phyloP scores from a whole-genome alignment of 2,888 invertebrate species.

The Bembecia ichneumoniformis region DNA sequence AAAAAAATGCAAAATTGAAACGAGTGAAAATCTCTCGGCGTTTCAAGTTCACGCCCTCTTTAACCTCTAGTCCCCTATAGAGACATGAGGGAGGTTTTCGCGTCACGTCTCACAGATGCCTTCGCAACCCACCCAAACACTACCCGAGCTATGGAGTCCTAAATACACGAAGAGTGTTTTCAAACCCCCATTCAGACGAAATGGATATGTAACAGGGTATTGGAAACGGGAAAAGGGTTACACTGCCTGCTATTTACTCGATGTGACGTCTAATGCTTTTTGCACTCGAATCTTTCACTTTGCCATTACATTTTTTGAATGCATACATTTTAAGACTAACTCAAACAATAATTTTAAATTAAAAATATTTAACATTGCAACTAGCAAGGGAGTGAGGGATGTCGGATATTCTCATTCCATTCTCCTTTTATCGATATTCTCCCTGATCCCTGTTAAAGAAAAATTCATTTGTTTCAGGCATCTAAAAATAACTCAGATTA shows the following conservation, averaged over 20 bases:
- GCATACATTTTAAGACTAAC: too few species aligned
- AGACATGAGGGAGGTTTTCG: constrained; percentile 14
- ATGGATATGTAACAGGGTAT: constrained; percentile 26
- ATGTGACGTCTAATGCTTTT: neutral
- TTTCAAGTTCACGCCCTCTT: neutral
- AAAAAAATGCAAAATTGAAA: too few species aligned
- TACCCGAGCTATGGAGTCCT: constrained; percentile 17
- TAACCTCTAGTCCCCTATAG: constrained; percentile 4
- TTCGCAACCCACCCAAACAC: constrained; percentile 1
- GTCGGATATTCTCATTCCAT: too few species aligned
- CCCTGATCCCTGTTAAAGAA: too few species aligned
- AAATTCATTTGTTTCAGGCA: too few species aligned
- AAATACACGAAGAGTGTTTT: constrained; percentile 54
- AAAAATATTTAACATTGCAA: too few species aligned
- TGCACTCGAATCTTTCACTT: neutral
- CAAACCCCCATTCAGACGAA: constrained; percentile 33
- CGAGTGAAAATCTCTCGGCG: neutral
- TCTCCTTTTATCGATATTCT: too few species aligned
- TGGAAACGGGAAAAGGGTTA: neutral
- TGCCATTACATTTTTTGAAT: too few species aligned
- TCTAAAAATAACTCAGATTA: too few species aligned
- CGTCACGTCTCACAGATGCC: constrained; percentile 12
- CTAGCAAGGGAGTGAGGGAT: too few species aligned
- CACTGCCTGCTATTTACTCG: neutral
- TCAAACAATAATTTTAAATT: too few species aligned